Conservation (phyloP, 2,888 invertebrate species). For the Apamea monoglypha region DNA sequence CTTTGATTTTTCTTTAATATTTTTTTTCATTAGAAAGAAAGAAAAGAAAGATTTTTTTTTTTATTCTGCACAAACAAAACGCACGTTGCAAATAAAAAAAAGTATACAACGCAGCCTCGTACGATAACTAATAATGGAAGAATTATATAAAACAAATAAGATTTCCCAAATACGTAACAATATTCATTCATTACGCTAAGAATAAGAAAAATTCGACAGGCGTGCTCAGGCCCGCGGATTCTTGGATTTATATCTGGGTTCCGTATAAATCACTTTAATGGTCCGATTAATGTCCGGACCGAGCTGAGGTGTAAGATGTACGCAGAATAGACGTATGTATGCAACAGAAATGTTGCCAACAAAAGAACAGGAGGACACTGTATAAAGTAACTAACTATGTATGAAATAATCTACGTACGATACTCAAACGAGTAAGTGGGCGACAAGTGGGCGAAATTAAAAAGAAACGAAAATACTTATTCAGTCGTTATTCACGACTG, state of each 20-base stretch:
- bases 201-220: slow-evolving; percentile 78
- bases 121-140: background rate
- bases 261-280: slow-evolving; percentile 85
- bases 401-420: background rate
- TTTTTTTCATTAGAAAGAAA: background rate
- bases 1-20: background rate
- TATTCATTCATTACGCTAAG: slow-evolving; percentile 70
- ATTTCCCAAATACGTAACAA: slow-evolving; percentile 46
- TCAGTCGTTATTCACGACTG: background rate
- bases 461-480: background rate
- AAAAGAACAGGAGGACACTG: slow-evolving; percentile 48
- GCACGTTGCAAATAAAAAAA: too few relatives aligned
- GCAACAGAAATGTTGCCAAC: slow-evolving; percentile 69
- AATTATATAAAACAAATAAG: slow-evolving; percentile 19
- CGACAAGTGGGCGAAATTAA: background rate
- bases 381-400: slow-evolving; percentile 9
- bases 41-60: too few relatives aligned
- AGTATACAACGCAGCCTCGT: too few relatives aligned
- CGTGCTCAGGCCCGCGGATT: slow-evolving; percentile 76
- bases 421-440: background rate
- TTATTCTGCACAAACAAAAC: too few relatives aligned
- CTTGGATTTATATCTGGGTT: slow-evolving; percentile 81
- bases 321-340: slow-evolving; percentile 69
- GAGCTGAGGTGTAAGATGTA: slow-evolving; percentile 78
- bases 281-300: slow-evolving; percentile 79